phyloP scores from a whole-genome alignment of 2,113 vertebrate genomes.

The Clupea harengus region DNA sequence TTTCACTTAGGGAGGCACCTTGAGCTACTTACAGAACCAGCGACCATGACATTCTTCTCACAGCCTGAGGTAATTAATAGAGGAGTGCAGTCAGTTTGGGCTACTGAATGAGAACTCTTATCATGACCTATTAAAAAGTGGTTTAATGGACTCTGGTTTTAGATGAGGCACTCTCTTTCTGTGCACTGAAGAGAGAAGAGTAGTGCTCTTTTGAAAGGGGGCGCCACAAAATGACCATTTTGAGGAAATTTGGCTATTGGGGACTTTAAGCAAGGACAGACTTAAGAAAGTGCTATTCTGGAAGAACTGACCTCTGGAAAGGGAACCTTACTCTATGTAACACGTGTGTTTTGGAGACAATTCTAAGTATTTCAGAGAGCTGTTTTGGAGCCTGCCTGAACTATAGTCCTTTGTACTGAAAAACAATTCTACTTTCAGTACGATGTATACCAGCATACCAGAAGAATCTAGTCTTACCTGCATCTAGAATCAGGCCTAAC shows the following conservation, averaged over 20 bases:
- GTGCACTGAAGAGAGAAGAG: neutral
- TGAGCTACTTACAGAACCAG: neutral
- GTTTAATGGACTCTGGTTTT: neutral
- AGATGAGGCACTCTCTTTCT: neutral
- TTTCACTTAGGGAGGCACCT: constrained; percentile 11
- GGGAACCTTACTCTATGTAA: neutral
- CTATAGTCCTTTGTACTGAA: no score
- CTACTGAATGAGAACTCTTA: neutral
- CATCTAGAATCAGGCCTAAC: neutral
- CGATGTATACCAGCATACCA: neutral
- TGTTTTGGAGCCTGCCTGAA: neutral
- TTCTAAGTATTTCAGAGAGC: neutral
- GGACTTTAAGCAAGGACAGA: neutral
- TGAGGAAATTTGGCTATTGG: neutral
- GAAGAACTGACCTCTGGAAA: neutral
- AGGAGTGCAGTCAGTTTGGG: neutral
- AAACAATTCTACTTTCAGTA: neutral
- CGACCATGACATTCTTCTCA: neutral
- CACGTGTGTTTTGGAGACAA: neutral
- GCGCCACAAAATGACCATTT: neutral
- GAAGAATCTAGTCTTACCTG: neutral
- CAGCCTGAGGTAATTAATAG: neutral
- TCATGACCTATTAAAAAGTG: neutral
- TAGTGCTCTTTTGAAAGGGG: neutral
- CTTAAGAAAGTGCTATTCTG: neutral